phyloP scores from a whole-genome alignment of 2,113 vertebrate genomes.

The Trichechus manatus region DNA sequence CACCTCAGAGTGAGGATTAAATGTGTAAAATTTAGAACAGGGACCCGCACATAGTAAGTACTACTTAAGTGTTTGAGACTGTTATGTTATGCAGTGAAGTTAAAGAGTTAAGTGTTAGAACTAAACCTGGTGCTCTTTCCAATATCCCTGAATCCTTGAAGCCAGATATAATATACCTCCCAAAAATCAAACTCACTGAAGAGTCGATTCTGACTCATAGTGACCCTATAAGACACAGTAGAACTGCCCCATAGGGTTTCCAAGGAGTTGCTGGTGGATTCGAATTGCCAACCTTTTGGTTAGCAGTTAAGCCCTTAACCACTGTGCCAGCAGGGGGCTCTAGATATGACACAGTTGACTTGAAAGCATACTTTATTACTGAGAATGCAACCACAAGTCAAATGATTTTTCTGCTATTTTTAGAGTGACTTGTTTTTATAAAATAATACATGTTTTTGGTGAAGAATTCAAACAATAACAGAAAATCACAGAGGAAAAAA shows the following conservation, averaged over 20 bases:
- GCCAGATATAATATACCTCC: background rate
- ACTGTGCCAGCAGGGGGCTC: too few relatives aligned
- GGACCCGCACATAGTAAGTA: background rate
- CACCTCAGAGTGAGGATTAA: background rate
- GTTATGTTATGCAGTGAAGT: background rate
- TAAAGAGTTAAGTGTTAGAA: background rate
- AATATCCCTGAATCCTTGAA: background rate
- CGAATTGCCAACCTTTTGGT: too few relatives aligned
- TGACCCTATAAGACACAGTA: too few relatives aligned
- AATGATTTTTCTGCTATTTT: background rate
- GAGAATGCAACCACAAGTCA: background rate
- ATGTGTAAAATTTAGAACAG: background rate
- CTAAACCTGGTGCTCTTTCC: background rate
- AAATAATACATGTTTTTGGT: background rate
- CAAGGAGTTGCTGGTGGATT: too few relatives aligned
- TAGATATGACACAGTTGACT: background rate
- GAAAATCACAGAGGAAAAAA: background rate
- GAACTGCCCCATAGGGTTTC: too few relatives aligned
- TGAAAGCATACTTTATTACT: background rate
- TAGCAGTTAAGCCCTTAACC: too few relatives aligned
- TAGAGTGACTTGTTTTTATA: background rate
- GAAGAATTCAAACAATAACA: conserved; percentile 2
- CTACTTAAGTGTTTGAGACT: background rate
- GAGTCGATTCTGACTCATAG: too few relatives aligned
- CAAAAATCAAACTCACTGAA: too few relatives aligned